A percentile compares a stretch with the other conserved stretches of the same genome.
phyloP scores from a whole-genome alignment of 2,797 vertebrate genomes.

The Momotus momota region DNA sequence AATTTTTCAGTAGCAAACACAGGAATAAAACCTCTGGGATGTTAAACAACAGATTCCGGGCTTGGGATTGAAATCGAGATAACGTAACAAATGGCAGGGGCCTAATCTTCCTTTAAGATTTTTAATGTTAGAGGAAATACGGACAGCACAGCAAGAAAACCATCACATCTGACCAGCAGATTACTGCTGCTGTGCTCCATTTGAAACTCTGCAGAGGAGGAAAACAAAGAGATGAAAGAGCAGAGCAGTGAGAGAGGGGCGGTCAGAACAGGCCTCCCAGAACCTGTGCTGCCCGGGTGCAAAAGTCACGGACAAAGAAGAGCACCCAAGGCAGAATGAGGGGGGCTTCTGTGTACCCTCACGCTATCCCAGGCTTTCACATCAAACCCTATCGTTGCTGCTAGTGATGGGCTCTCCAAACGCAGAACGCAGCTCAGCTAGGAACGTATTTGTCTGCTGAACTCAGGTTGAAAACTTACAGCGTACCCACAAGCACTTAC shows the following conservation, averaged over 20 bases:
- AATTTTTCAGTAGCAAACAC: not conserved
- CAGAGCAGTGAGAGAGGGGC: not conserved
- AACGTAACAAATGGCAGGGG: not conserved
- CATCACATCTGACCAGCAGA: not conserved
- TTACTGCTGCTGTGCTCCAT: not conserved
- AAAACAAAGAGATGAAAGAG: not conserved
- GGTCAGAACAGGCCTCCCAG: not conserved
- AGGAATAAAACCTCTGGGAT: not conserved
- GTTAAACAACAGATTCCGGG: not conserved
- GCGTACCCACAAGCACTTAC: rapidly evolving
- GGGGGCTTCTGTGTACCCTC: not conserved
- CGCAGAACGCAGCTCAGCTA: not conserved
- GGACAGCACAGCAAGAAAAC: not conserved
- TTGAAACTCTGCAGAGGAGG: not conserved
- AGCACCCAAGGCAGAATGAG: not conserved
- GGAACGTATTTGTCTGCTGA: not conserved
- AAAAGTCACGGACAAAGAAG: not conserved
- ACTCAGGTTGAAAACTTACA: not conserved
- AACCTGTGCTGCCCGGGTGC: rapidly evolving
- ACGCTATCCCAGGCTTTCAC: not conserved
- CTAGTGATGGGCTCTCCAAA: not conserved
- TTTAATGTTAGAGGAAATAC: not conserved
- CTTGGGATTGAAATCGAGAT: not conserved
- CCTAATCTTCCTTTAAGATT: not conserved
- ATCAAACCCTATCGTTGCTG: not conserved